Evolutionary conservation across 2,113 vertebrate genomes (phyloP), one percentile per base, ranked within the genome.

Genomic region (Hiodon alosoides): DNA sequence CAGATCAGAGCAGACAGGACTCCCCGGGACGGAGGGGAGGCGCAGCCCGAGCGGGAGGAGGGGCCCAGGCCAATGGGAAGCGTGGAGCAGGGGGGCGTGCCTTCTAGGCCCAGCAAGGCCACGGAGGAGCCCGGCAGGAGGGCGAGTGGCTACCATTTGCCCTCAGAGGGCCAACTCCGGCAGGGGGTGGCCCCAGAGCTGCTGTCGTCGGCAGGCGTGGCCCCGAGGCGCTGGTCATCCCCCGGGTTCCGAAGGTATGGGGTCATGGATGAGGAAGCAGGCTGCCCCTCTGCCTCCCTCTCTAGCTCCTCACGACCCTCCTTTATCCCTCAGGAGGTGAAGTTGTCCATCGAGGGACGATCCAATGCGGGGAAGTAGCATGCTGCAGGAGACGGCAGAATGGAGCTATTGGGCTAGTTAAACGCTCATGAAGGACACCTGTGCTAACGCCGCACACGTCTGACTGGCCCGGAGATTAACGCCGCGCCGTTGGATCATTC

Each of bases 321-420:
- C 65, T 99, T 99, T 84, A 98, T 99, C 88, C 93, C 97, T 82
- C 97, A 98, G 87, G 97, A 99, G 93, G 95, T 99, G 77, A 99
- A 99, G 86, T 88, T 99, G 87, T 99, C 96, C 79, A 99, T 99
- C 0, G 97, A 99, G 90, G 97, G 97, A 78, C 96, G 97, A 82
- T 99, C 97, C 4, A 99, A 98, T 82, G 94, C 97, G 81, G 97
- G 97, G 85, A 98, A 98, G 80, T 99, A 95, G 95, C 90, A 86
- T 79, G 60, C 83, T 75, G 66, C 76, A 82, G 52, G 80, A 80
- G 82, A 83, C 83, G 31, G 31, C 31, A 31, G 31, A 31, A 31
- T 31, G 31, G 31, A 31, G 31, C 31, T 31, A 31, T 31, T 31
- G 31, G 31, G 31, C 31, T 31, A 31, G 31, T 31, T 31, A 31